Conservation (phyloP, 2,888 invertebrate genomes). For the Amphipoea oculea region DNA sequence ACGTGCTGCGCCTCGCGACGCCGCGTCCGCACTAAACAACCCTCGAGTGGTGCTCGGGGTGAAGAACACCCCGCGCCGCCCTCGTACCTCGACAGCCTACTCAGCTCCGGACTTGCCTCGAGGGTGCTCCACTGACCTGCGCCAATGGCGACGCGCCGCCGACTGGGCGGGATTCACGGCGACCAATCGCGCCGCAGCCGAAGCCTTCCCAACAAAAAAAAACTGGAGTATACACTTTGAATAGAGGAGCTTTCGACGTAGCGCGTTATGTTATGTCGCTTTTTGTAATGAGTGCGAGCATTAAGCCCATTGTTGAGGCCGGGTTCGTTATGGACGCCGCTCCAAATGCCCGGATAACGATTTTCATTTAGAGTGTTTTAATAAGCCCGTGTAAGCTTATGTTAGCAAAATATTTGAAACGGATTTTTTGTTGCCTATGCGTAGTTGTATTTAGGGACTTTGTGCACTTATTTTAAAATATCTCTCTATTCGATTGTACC, state of each 20-base stretch:
- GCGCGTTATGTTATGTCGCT: conserved; percentile 90
- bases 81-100: conserved; percentile 90
- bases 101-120: conserved; percentile 85
- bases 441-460: conserved; percentile 50
- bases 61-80: conserved; percentile 89
- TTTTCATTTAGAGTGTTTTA: conserved; percentile 90
- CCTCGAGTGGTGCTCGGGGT: conserved; percentile 90
- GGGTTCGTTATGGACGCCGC: conserved; percentile 89
- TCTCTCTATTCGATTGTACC: conserved; percentile 25
- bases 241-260: conserved; percentile 89
- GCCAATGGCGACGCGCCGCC: conserved; percentile 81
- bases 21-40: conserved; percentile 89
- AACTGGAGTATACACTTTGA: conserved; percentile 90
- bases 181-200: conserved; percentile 79
- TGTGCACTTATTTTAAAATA: conserved; percentile 49
- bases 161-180: conserved; percentile 83
- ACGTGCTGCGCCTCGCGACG: conserved; percentile 89
- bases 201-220: conserved; percentile 88
- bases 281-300: conserved; percentile 90
- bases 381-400: conserved; percentile 88
- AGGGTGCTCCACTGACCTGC: conserved; percentile 87
- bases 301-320: conserved; percentile 90
- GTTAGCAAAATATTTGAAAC: conserved; percentile 78
- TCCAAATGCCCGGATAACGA: conserved; percentile 89
- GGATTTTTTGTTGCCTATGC: conserved; percentile 66